Evolutionary conservation across 2,888 invertebrate genomes (phyloP).

Genomic region (Nipponacmea schrenckii): DNA sequence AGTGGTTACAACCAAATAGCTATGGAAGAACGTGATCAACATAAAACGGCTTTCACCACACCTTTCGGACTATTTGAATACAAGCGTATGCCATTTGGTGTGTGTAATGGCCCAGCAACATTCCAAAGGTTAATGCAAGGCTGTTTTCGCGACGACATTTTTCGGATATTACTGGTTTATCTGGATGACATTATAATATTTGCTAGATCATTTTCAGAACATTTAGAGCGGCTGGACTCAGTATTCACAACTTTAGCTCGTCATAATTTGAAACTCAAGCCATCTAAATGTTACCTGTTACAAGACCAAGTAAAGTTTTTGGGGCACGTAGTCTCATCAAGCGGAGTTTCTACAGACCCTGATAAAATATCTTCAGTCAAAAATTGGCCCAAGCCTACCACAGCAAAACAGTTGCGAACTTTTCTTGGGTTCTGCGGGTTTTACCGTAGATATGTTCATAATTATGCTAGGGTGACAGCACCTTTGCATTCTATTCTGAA

Average conservation of each 20-base stretch:
- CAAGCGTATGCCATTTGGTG: conserved; percentile 24
- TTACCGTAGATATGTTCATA: conserved; percentile 18
- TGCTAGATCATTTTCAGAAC: conserved; percentile 7
- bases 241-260: conserved; percentile 10
- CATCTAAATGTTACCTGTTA: conserved; percentile 12
- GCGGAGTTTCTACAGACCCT: conserved; percentile 15
- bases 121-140: conserved; percentile 28
- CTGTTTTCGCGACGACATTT: conserved; percentile 16
- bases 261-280: conserved; percentile 20
- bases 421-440: conserved; percentile 19
- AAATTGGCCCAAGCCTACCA: conserved; percentile 6
- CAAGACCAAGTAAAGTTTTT: conserved; percentile 11
- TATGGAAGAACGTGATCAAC: conserved; percentile 15
- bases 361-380: conserved; percentile 12
- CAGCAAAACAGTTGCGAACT: conserved; percentile 13
- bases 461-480: conserved; percentile 11
- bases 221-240: conserved; percentile 11
- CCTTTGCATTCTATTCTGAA: conserved; percentile 7
- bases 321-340: conserved; percentile 14
- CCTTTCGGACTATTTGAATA: conserved; percentile 28
- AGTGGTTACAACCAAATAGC: conserved; percentile 20
- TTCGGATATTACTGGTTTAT: conserved; percentile 8
- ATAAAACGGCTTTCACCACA: conserved; percentile 22
- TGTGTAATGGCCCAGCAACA: conserved; percentile 16
- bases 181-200: conserved; percentile 16